These are phyloP conservation scores for Lypha dubia DNA, from an alignment of 2,888 invertebrate species.

Conservation along the genomic window DNA sequence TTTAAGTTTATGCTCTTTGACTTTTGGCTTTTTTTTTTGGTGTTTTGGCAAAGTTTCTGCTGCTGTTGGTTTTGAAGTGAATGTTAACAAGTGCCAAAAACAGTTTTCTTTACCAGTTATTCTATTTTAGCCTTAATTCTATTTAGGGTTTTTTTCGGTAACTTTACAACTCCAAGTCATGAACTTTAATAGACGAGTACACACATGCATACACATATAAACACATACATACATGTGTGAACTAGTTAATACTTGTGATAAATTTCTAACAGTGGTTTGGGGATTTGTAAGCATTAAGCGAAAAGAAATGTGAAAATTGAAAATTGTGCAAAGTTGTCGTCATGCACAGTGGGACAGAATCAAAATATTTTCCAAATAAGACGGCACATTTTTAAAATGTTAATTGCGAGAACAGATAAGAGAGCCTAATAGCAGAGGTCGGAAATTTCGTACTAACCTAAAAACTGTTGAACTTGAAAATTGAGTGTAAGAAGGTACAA, in stretches of 20 bases:
- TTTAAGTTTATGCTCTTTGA: constrained; percentile 27
- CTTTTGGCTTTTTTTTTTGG: constrained; percentile 34
- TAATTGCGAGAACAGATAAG: too few species aligned
- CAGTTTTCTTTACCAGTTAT: constrained; percentile 34
- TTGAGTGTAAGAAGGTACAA: too few species aligned
- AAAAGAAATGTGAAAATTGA: not conserved
- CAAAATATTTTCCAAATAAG: too few species aligned
- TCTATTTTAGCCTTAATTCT: constrained; percentile 23
- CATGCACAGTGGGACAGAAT: not conserved
- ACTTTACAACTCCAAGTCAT: constrained; percentile 29
- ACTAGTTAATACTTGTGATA: constrained; percentile 3
- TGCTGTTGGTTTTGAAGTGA: constrained; percentile 14
- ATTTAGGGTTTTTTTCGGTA: constrained; percentile 6
- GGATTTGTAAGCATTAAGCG: not conserved
- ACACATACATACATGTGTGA: not conserved
- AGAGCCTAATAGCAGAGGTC: too few species aligned
- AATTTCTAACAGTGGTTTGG: not conserved
- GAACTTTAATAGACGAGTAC: constrained; percentile 4
- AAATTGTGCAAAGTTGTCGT: not conserved
- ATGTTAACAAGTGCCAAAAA: constrained; percentile 60
- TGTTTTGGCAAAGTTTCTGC: constrained; percentile 34
- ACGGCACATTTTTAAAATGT: too few species aligned
- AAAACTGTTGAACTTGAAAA: too few species aligned
- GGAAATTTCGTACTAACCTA: too few species aligned
- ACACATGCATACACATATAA: not conserved